Base-by-base conservation (phyloP, 1,140 invertebrate genomes). In the Drosophila bocqueti region DNA sequence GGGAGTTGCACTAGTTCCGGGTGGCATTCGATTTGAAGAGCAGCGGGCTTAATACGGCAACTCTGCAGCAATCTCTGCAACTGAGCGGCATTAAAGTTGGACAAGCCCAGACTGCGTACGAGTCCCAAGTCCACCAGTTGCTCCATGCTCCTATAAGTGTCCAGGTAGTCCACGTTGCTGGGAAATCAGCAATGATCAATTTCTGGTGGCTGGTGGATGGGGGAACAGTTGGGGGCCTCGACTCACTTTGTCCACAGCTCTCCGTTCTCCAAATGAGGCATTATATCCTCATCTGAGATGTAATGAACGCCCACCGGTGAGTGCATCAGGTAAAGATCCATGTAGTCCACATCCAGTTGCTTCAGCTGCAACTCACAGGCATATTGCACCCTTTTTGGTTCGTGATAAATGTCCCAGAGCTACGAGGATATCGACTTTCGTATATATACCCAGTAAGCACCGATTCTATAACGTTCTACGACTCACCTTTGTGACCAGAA, bases 121-220 rank as follows among this genome's bases (percentile, higher is more conserved):
- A 97, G 93, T 0, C 97, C 97, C 60, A 95, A 93, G n/a, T 95
- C 93, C 4, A 96, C 95, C 52, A 96, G 94, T 45, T 95, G 93
- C 93, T 98, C 98, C 95, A 99, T 94, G 21, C 94, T 97, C 93
- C 95, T 96, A 97, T 98, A 99, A 0, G 98, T 98, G 77, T 98
- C 97, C 11, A 98, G 77, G 83, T 96, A 98, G 93, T 98, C 97
- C 4, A 95, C 94, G 13, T 94, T 91, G 34, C 79, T 85, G 16
- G n/a, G 59, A 52, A 40, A 24, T 36, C 38, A n/a, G 47, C 45
- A 18, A 40, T 29, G 21, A 61, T 67, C n/a, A 77, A 36, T 76
- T 68, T 50, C 3, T 59, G 26, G 5, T 9, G 10, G n/a, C 8
- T 9, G 29, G 5, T 9, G 21, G 0, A 21, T 26, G 26, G 13